Percentiles rank a stretch among this genome's conserved stretches.
phyloP scores from a whole-genome alignment of 2,113 vertebrate genomes.

The Petrocephalus microphthalmus region DNA sequence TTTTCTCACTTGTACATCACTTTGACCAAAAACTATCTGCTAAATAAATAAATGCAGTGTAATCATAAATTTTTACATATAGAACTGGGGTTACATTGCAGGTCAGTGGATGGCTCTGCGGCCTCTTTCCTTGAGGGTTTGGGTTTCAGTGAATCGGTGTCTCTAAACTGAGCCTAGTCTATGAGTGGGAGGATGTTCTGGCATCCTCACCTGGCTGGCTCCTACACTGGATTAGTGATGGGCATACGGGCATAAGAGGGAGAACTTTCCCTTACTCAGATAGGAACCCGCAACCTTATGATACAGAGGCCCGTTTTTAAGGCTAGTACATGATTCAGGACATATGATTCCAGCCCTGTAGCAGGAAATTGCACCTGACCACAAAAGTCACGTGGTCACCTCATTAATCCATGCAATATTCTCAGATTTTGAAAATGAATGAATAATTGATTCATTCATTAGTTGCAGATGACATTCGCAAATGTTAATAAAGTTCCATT shows the following conservation, averaged over 20 bases:
- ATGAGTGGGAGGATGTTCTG: not conserved
- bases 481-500: slow-evolving; percentile 51
- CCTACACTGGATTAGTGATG: not conserved
- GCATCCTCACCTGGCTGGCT: not conserved
- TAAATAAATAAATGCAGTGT: not conserved
- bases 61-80: not conserved
- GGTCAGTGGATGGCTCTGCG: not conserved
- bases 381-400: not conserved
- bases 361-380: not conserved
- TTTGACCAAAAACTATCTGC: not conserved
- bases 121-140: not conserved
- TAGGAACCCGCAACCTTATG: not conserved
- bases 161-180: not conserved
- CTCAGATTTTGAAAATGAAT: slow-evolving; percentile 42
- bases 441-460: slow-evolving; percentile 63
- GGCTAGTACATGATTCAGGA: not conserved
- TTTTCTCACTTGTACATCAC: not conserved
- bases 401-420: slow-evolving; percentile 38
- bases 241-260: not conserved
- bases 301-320: not conserved
- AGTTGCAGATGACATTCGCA: slow-evolving; percentile 46
- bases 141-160: not conserved
- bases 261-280: not conserved
- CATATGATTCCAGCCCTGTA: slow-evolving; percentile 21
- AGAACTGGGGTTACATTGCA: not conserved